Percentiles rank a stretch among this genome's conserved stretches.
phyloP scores from a whole-genome alignment of 2,888 invertebrate genomes.

The Malthinus flaveolus region DNA sequence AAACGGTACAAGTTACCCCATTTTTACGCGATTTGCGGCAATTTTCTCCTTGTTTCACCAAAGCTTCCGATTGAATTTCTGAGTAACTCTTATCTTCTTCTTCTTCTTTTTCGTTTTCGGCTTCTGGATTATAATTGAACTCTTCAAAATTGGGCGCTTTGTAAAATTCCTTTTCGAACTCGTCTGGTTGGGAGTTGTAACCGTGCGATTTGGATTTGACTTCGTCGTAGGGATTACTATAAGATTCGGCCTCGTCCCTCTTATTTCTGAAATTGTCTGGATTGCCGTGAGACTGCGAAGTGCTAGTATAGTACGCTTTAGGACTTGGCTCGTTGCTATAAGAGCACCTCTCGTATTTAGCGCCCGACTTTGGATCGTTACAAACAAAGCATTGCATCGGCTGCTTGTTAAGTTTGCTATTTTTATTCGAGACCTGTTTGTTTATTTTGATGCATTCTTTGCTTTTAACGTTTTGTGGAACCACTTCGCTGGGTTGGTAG shows the following conservation, averaged over 20 bases:
- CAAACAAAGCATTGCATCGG: conserved; percentile 61
- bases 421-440: conserved; percentile 53
- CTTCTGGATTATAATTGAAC: conserved; percentile 58
- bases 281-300: conserved; percentile 51
- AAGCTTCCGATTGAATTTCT: conserved; percentile 64
- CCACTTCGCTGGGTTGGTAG: conserved; percentile 33
- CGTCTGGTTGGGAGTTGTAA: conserved; percentile 58
- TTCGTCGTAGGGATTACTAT: conserved; percentile 60
- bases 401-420: conserved; percentile 41
- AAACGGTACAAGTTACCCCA: conserved; percentile 72
- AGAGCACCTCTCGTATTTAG: conserved; percentile 61
- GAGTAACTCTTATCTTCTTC: conserved; percentile 64
- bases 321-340: conserved; percentile 58
- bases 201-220: conserved; percentile 52
- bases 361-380: conserved; percentile 58
- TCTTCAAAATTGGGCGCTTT: conserved; percentile 48
- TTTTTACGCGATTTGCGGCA: conserved; percentile 68
- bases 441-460: conserved; percentile 66
- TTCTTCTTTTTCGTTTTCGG: conserved; percentile 58
- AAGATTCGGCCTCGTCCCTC: conserved; percentile 52
- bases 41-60: conserved; percentile 62
- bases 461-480: conserved; percentile 15
- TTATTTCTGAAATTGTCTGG: conserved; percentile 49
- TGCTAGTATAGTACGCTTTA: conserved; percentile 50
- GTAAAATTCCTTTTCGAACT: conserved; percentile 56